Evolutionary conservation across 2,113 vertebrate species (phyloP).

Genomic region (Ranitomeya variabilis): DNA sequence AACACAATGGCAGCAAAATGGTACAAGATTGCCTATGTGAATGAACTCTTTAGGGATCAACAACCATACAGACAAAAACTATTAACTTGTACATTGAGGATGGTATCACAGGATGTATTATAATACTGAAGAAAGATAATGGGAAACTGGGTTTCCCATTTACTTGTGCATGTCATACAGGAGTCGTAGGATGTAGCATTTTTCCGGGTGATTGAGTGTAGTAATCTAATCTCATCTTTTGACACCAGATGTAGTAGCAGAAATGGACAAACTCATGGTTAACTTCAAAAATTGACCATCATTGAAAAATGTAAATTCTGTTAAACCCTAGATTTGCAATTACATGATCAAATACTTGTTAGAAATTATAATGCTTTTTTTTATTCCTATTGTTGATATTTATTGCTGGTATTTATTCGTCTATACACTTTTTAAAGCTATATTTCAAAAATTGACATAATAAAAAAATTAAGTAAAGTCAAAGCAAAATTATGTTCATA

Average conservation of each 20-base stretch:
- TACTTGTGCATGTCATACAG: neutral
- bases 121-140: neutral
- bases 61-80: constrained; percentile 18
- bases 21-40: constrained; percentile 15
- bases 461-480: too few species aligned
- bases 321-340: too few species aligned
- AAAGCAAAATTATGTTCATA: too few species aligned
- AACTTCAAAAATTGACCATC: neutral
- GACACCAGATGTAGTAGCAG: neutral
- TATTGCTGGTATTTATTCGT: too few species aligned
- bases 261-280: neutral
- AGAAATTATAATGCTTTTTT: too few species aligned
- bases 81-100: constrained; percentile 24
- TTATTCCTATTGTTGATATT: too few species aligned
- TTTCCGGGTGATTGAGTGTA: neutral
- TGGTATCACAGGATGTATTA: constrained; percentile 12
- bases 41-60: constrained; percentile 22
- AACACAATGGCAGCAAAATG: constrained; percentile 25
- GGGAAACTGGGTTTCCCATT: neutral
- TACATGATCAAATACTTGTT: too few species aligned
- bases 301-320: neutral
- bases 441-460: too few species aligned
- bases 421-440: too few species aligned
- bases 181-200: neutral
- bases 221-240: neutral